Percentiles rank a stretch among this genome's conserved stretches.
Conservation (phyloP, 2,113 vertebrate genomes). For the Sterrhoptilus dennistouni region DNA sequence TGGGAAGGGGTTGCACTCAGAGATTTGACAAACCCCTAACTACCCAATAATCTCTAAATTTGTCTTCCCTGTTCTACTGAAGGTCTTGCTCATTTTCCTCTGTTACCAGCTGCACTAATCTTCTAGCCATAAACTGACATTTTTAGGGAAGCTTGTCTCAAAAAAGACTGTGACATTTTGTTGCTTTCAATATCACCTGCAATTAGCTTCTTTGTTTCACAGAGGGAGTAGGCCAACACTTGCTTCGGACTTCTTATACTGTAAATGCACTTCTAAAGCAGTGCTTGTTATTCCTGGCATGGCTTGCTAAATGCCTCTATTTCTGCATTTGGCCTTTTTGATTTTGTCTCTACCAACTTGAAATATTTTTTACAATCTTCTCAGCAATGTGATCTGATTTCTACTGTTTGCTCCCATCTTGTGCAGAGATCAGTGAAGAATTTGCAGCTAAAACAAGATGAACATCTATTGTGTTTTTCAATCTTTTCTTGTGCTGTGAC, state of each 20-base stretch:
- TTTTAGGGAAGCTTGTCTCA: background rate
- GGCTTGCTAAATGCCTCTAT: background rate
- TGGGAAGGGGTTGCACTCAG: fast-evolving
- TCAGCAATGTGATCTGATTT: background rate
- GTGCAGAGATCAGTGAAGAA: background rate
- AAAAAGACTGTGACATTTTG: background rate
- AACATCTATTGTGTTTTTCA: background rate
- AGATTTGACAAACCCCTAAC: background rate
- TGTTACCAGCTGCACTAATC: background rate
- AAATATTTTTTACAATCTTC: background rate
- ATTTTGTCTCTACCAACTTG: background rate
- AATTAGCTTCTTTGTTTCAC: background rate
- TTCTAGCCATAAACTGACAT: background rate
- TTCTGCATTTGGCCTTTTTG: background rate
- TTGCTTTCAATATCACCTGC: background rate
- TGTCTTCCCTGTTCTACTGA: background rate
- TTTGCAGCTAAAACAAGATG: background rate
- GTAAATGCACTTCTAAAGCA: background rate
- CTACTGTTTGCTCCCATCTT: background rate
- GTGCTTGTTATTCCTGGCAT: background rate
- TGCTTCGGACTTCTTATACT: background rate
- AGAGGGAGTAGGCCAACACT: background rate
- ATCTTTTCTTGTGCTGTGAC: background rate
- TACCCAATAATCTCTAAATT: background rate
- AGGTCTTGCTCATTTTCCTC: background rate